A percentile compares a stretch with the other conserved stretches of the same genome.
phyloP scores from a whole-genome alignment of 2,888 invertebrate species.

The Selenia dentaria region DNA sequence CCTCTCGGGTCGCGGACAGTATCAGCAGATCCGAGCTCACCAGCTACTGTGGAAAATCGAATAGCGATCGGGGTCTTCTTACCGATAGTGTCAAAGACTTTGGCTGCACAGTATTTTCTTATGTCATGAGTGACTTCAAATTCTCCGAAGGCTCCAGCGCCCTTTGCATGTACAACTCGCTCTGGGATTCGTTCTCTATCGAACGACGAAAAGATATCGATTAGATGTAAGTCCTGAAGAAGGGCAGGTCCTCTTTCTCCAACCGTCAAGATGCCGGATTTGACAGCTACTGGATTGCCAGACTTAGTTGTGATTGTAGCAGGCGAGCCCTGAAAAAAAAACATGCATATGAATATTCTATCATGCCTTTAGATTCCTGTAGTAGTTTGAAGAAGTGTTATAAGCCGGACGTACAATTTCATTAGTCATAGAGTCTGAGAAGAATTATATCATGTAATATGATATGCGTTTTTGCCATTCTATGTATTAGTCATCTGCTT shows the following conservation, averaged over 20 bases:
- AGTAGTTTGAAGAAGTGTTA: too few relatives aligned
- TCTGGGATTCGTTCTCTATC: constrained; percentile 97
- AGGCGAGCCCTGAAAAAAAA: constrained; percentile 76
- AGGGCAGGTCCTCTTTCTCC: constrained; percentile 95
- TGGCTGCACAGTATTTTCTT: constrained; percentile 91
- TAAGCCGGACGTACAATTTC: too few relatives aligned
- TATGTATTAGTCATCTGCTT: too few relatives aligned
- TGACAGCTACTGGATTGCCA: constrained; percentile 92
- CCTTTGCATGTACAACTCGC: constrained; percentile 98
- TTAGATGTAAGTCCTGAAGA: constrained; percentile 92
- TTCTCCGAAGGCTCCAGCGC: constrained; percentile 95
- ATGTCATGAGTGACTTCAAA: constrained; percentile 96
- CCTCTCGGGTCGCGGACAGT: constrained; percentile 96
- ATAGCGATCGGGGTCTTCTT: constrained; percentile 92
- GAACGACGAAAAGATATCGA: constrained; percentile 93
- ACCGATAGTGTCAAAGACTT: constrained; percentile 90
- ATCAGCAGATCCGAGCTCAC: constrained; percentile 96
- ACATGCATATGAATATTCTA: too few relatives aligned
- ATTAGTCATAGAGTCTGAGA: too few relatives aligned
- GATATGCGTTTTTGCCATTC: too few relatives aligned
- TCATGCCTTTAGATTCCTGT: too few relatives aligned
- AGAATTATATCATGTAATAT: too few relatives aligned
- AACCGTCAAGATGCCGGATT: constrained; percentile 91
- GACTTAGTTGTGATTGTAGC: constrained; percentile 89
- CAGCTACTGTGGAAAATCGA: constrained; percentile 94